Conservation (phyloP, 2,888 invertebrate genomes). For the Danaus chrysippus region DNA sequence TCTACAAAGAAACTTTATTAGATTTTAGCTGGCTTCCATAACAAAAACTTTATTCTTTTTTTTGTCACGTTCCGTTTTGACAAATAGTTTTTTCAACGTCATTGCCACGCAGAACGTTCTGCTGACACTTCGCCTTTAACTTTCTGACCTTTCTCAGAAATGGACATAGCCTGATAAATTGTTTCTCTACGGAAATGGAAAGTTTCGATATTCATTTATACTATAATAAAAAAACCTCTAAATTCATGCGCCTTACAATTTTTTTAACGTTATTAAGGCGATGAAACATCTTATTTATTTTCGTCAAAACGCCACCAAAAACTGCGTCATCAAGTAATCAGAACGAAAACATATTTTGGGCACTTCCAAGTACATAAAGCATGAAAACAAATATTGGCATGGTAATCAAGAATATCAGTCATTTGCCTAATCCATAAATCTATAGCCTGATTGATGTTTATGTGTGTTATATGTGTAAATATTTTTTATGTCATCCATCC, state of each 20-base stretch:
- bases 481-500: conserved; percentile 12
- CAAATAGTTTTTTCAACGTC: not conserved
- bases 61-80: not conserved
- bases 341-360: not conserved
- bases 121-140: not conserved
- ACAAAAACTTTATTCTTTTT: not conserved
- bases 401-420: conserved; percentile 4
- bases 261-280: too few relatives aligned
- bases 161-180: too few relatives aligned
- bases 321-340: not conserved
- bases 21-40: not conserved
- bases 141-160: too few relatives aligned
- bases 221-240: too few relatives aligned
- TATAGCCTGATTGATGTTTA: conserved; percentile 7
- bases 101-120: not conserved
- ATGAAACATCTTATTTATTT: not conserved
- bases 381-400: conserved; percentile 1
- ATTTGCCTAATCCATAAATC: conserved; percentile 8
- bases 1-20: too few relatives aligned
- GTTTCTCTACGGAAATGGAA: too few relatives aligned
- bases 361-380: conserved; percentile 1
- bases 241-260: too few relatives aligned
- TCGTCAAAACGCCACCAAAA: not conserved
- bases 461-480: conserved; percentile 12
- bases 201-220: too few relatives aligned